Evolutionary conservation across 2,888 invertebrate genomes (phyloP).

Genomic region (Dione vanillae): DNA sequence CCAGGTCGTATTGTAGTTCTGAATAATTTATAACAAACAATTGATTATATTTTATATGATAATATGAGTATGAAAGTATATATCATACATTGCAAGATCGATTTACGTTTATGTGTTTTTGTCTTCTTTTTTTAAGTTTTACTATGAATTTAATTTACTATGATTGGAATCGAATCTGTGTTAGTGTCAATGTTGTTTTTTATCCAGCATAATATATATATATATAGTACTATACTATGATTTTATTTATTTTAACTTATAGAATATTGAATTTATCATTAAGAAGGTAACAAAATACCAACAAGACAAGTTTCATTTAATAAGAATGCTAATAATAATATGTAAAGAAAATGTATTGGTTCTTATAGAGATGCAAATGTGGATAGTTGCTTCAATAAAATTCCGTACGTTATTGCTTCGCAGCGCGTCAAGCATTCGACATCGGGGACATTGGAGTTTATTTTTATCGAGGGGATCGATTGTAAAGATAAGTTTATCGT

Average conservation of each 20-base stretch:
- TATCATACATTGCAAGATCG: neutral
- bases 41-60: neutral
- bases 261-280: constrained; percentile 34
- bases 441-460: constrained; percentile 70
- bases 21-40: neutral
- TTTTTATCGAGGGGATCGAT: constrained; percentile 82
- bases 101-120: neutral
- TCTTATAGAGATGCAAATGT: constrained; percentile 79
- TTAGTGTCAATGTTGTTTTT: too few species aligned
- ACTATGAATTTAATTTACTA: neutral
- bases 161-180: neutral
- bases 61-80: neutral
- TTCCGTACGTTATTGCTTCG: constrained; percentile 75
- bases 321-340: constrained; percentile 77
- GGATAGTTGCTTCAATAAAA: constrained; percentile 75
- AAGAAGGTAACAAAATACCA: constrained; percentile 42
- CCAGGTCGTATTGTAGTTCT: constrained; percentile 31
- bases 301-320: constrained; percentile 51
- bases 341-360: constrained; percentile 73
- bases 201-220: neutral
- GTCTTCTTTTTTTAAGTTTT: neutral
- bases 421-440: constrained; percentile 76
- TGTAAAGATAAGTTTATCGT: constrained; percentile 82
- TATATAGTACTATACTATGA: neutral
- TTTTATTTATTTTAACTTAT: constrained; percentile 1